phyloP scores from a whole-genome alignment of 1,140 invertebrate genomes.

The Diorhabda sublineata region DNA sequence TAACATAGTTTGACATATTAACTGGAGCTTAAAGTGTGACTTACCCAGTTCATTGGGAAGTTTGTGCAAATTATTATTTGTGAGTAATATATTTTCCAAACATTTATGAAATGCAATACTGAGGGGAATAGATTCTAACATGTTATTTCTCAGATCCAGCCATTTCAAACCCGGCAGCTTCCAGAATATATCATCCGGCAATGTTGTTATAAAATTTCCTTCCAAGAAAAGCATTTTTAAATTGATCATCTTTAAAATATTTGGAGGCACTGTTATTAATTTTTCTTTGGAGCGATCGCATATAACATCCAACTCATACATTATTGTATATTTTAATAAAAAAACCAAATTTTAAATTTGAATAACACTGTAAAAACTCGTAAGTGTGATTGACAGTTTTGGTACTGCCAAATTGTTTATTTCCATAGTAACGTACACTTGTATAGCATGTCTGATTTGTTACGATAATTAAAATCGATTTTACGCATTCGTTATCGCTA shows the following conservation, averaged over 20 bases:
- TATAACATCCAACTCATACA: conserved; percentile 40
- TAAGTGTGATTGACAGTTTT: neutral
- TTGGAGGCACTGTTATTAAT: conserved; percentile 32
- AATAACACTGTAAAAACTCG: neutral
- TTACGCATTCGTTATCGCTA: neutral
- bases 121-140: conserved; percentile 37
- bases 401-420: neutral
- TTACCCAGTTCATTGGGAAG: conserved; percentile 43
- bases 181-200: conserved; percentile 44
- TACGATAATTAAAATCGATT: neutral
- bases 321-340: conserved; percentile 16
- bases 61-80: conserved; percentile 40
- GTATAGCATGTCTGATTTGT: neutral
- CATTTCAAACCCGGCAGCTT: conserved; percentile 42
- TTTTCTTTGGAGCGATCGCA: conserved; percentile 36
- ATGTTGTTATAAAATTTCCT: conserved; percentile 37
- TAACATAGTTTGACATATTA: too few relatives aligned
- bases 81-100: conserved; percentile 44
- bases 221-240: conserved; percentile 47
- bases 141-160: conserved; percentile 47
- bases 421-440: neutral
- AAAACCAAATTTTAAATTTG: neutral
- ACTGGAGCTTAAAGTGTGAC: neutral
- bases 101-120: conserved; percentile 42
- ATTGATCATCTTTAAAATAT: conserved; percentile 35